These are phyloP conservation scores for Pemphigus obesinymphae DNA, from an alignment of 1,140 invertebrate genomes.

Conservation along the genomic window DNA sequence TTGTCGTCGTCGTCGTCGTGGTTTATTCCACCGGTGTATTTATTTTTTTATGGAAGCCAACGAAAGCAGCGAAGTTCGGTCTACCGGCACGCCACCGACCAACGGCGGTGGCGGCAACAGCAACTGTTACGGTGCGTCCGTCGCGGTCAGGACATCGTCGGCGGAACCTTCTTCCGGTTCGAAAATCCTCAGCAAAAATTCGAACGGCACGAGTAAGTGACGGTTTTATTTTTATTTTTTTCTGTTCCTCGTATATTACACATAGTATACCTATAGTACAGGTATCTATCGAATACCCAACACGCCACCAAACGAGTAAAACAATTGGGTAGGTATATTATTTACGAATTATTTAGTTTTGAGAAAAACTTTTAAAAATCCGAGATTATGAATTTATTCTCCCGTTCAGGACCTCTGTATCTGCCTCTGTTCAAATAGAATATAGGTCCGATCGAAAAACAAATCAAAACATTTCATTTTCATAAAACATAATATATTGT, in stretches of 20 bases:
- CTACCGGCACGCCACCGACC: slow-evolving; percentile 26
- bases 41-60: slow-evolving; percentile 34
- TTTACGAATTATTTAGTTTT: too few species aligned
- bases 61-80: slow-evolving; percentile 35
- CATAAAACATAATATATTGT: too few species aligned
- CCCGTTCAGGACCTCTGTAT: too few species aligned
- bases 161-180: slow-evolving; percentile 47
- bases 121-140: slow-evolving; percentile 36
- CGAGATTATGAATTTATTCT: too few species aligned
- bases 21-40: neutral
- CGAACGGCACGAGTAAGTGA: slow-evolving; percentile 55
- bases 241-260: neutral
- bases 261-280: too few species aligned
- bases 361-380: too few species aligned
- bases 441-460: too few species aligned
- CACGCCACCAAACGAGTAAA: too few species aligned
- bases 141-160: slow-evolving; percentile 45
- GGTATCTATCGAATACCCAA: too few species aligned
- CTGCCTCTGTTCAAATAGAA: too few species aligned
- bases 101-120: slow-evolving; percentile 18
- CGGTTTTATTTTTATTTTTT: neutral
- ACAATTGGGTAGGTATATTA: too few species aligned
- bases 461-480: too few species aligned
- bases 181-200: slow-evolving; percentile 54
- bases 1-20: neutral